These are phyloP conservation scores for Tetheella fluctuosa DNA, from an alignment of 2,888 invertebrate species.

Conservation along the genomic window DNA sequence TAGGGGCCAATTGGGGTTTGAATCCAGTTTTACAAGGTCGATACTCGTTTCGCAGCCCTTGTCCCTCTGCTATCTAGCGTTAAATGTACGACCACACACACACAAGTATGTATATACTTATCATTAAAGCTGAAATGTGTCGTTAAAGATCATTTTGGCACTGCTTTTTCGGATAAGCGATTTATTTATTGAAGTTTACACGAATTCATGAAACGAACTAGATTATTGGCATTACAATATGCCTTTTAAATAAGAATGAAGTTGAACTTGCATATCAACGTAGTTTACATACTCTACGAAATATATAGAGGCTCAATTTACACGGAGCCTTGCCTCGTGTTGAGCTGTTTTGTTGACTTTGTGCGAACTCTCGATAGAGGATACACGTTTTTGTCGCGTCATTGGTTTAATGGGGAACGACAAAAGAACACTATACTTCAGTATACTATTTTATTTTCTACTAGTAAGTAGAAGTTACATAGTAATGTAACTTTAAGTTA, in stretches of 20 bases:
- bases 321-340: not conserved
- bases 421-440: too few species aligned
- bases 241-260: not conserved
- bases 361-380: not conserved
- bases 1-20: not conserved
- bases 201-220: too few species aligned
- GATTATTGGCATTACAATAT: too few species aligned
- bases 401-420: not conserved
- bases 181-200: too few species aligned
- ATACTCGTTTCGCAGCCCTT: not conserved
- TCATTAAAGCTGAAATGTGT: not conserved
- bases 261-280: not conserved
- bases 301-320: constrained; percentile 2
- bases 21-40: constrained; percentile 5
- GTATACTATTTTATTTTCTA: too few species aligned
- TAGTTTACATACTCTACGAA: not conserved
- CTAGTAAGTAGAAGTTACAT: too few species aligned
- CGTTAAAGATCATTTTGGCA: too few species aligned
- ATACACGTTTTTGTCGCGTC: not conserved
- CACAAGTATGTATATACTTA: not conserved
- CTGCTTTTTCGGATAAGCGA: too few species aligned
- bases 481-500: too few species aligned
- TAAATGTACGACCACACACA: not conserved
- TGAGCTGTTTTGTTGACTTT: not conserved
- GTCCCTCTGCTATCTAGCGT: not conserved